phyloP scores from a whole-genome alignment of 2,888 invertebrate species.

The Dinocampus coccinellae region DNA sequence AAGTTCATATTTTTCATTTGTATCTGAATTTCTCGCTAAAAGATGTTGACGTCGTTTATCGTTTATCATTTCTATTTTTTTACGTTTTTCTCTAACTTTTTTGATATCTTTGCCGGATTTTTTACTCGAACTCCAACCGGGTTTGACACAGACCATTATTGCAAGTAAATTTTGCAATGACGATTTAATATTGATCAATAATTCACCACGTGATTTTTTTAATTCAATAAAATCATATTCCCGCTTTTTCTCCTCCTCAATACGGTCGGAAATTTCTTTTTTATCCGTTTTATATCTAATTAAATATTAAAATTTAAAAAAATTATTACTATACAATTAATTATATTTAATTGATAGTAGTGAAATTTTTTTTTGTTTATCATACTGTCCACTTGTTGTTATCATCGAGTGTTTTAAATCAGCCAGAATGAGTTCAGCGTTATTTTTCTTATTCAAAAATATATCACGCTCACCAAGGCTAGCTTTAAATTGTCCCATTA shows the following conservation, averaged over 20 bases:
- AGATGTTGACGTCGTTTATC: slow-evolving; percentile 32
- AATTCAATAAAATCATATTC: slow-evolving; percentile 66
- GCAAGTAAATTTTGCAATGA: slow-evolving; percentile 74
- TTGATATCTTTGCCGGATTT: slow-evolving; percentile 34
- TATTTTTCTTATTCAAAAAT: slow-evolving; percentile 71
- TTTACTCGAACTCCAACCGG: slow-evolving; percentile 17
- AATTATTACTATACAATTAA: slow-evolving; percentile 44
- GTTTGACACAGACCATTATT: slow-evolving; percentile 68
- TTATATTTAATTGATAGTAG: not conserved
- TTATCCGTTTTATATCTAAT: slow-evolving; percentile 72
- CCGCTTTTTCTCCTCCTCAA: slow-evolving; percentile 69
- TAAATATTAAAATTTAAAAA: not conserved
- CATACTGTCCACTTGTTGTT: slow-evolving; percentile 57
- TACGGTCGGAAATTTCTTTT: slow-evolving; percentile 68
- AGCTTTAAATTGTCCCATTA: slow-evolving; percentile 69
- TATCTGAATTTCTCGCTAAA: slow-evolving; percentile 20
- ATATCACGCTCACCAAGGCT: slow-evolving; percentile 71
- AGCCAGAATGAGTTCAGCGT: slow-evolving; percentile 71
- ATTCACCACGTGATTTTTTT: slow-evolving; percentile 71
- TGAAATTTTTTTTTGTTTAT: not conserved
- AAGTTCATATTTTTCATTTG: slow-evolving; percentile 30
- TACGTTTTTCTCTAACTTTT: slow-evolving; percentile 30
- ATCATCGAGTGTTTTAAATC: slow-evolving; percentile 69
- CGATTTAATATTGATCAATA: slow-evolving; percentile 74
- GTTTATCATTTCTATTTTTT: slow-evolving; percentile 32